Evolutionary conservation across 2,797 vertebrate genomes (phyloP).

Genomic region (Cyclopterus lumpus): DNA sequence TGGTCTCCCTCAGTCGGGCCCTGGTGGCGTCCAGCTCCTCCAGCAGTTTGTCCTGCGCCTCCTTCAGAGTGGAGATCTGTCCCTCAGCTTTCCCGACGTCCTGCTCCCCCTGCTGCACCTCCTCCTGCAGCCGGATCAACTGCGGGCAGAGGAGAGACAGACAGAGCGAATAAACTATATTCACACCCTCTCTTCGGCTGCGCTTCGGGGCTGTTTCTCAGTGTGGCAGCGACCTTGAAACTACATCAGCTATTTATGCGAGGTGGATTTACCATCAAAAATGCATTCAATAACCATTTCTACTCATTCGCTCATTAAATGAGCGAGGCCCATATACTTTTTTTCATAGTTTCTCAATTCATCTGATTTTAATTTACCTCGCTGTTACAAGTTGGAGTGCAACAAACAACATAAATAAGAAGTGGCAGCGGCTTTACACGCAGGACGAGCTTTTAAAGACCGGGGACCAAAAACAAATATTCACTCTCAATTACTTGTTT

Average conservation of each 20-base stretch:
- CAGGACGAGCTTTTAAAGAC: not conserved
- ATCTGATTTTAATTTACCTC: conserved; percentile 24
- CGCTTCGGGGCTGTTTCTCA: conserved; percentile 31
- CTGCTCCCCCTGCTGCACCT: conserved; percentile 91
- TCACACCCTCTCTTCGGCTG: not conserved
- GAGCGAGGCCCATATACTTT: conserved; percentile 1
- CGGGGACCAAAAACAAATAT: not conserved
- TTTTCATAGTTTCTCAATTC: conserved; percentile 23
- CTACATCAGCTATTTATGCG: conserved; percentile 45
- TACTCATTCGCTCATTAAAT: conserved; percentile 43
- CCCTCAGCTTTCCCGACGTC: conserved; percentile 90
- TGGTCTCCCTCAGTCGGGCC: conserved; percentile 91
- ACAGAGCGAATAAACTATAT: not conserved
- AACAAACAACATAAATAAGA: conserved; percentile 6
- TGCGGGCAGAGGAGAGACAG: conserved; percentile 57
- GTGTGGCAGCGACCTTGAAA: conserved; percentile 34
- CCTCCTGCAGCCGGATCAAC: conserved; percentile 89
- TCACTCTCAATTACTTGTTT: not conserved
- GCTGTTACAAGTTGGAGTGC: not conserved
- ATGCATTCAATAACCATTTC: conserved; percentile 42
- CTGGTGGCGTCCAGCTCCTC: conserved; percentile 93
- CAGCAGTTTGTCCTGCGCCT: conserved; percentile 93
- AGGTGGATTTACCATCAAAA: conserved; percentile 49
- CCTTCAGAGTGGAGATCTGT: conserved; percentile 93
- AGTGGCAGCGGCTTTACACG: not conserved